phyloP scores from a whole-genome alignment of 2,797 vertebrate genomes.

The Phrynocephalus vlangalii region DNA sequence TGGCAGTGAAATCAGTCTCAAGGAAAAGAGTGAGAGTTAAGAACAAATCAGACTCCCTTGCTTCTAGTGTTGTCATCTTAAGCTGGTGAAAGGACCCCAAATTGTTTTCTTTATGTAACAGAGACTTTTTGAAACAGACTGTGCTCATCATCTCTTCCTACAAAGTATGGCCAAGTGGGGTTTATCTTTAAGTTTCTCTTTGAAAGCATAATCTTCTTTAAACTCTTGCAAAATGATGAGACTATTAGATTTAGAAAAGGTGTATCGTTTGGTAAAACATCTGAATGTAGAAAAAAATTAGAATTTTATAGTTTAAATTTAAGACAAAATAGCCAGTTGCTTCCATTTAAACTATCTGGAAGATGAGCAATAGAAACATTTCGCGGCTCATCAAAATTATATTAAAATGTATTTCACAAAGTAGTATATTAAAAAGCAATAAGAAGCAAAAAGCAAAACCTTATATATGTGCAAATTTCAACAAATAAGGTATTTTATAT shows the following conservation, averaged over 20 bases:
- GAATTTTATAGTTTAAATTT: not conserved
- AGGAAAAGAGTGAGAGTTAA: not conserved
- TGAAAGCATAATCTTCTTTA: not conserved
- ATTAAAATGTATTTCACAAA: not conserved
- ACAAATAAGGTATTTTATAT: not conserved
- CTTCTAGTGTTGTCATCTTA: not conserved
- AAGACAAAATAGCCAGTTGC: not conserved
- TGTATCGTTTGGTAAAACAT: not conserved
- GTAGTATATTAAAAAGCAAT: not conserved
- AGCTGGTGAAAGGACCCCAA: not conserved
- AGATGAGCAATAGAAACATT: no score
- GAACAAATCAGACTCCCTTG: not conserved
- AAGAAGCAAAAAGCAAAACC: not conserved
- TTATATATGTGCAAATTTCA: not conserved
- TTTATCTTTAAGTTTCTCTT: not conserved
- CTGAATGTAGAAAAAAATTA: not conserved
- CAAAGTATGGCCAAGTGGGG: not conserved
- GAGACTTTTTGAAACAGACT: not conserved
- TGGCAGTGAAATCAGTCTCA: constrained; percentile 6
- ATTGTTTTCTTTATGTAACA: not conserved
- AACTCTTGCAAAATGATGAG: not conserved
- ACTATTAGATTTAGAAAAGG: not conserved
- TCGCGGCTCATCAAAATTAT: no score
- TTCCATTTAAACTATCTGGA: rapidly evolving
- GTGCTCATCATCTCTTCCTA: not conserved